Conservation (phyloP, 1,140 invertebrate species). For the Drosophila lacertosa region DNA sequence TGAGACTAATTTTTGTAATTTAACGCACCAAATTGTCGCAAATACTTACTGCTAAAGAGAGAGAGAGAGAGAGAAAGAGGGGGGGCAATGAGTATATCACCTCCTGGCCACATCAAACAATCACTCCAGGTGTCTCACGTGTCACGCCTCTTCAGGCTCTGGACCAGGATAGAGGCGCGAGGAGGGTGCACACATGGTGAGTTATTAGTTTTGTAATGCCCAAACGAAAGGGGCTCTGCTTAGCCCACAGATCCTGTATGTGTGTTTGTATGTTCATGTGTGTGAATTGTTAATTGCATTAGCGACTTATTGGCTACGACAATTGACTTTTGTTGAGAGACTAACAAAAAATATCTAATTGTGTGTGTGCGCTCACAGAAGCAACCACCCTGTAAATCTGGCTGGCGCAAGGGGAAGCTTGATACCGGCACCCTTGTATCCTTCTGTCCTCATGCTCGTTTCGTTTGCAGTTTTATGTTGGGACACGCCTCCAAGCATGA, state of each 20-base stretch:
- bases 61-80: background rate
- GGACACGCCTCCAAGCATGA: slow-evolving; percentile 79
- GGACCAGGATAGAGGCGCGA: background rate
- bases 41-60: slow-evolving; percentile 28
- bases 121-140: slow-evolving; percentile 83
- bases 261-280: slow-evolving; percentile 8
- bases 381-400: slow-evolving; percentile 40
- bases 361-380: slow-evolving; percentile 25
- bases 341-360: slow-evolving; percentile 46
- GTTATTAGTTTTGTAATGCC: slow-evolving; percentile 57
- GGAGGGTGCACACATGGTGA: slow-evolving; percentile 40
- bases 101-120: slow-evolving; percentile 49
- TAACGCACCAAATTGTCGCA: slow-evolving; percentile 83
- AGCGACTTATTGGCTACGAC: slow-evolving; percentile 74
- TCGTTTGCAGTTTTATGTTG: slow-evolving; percentile 75
- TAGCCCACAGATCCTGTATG: slow-evolving; percentile 23
- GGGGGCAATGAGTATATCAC: background rate
- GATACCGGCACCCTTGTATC: slow-evolving; percentile 40
- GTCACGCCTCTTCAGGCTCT: slow-evolving; percentile 69
- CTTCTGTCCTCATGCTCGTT: slow-evolving; percentile 20
- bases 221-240: slow-evolving; percentile 7
- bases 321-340: slow-evolving; percentile 70
- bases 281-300: slow-evolving; percentile 81
- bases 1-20: slow-evolving; percentile 80
- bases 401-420: slow-evolving; percentile 14